Evolutionary conservation across 2,888 invertebrate species (phyloP).

Genomic region (Cryptophagus acutangulus): DNA sequence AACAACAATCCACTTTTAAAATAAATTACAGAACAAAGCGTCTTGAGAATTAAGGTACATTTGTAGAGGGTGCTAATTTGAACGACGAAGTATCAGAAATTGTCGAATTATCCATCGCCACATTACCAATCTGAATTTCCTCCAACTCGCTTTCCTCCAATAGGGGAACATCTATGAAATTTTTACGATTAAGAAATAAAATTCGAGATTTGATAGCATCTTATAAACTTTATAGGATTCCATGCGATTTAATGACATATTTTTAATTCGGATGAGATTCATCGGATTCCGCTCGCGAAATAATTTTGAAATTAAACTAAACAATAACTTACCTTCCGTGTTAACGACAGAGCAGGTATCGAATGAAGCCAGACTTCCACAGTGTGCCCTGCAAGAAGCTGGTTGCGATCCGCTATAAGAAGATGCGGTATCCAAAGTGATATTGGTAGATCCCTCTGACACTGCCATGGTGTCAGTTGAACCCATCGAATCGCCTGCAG

Average conservation of each 20-base stretch:
- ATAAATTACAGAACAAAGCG: not conserved
- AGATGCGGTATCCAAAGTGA: slow-evolving; percentile 54
- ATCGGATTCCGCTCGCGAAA: not conserved
- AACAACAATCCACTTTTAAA: not conserved
- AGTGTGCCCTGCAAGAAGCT: slow-evolving; percentile 51
- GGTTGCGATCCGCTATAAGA: slow-evolving; percentile 50
- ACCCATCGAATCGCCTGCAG: slow-evolving; percentile 48
- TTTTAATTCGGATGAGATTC: not conserved
- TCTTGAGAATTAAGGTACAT: slow-evolving; percentile 5
- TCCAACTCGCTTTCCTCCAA: slow-evolving; percentile 47
- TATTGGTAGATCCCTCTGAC: slow-evolving; percentile 52
- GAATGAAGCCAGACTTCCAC: slow-evolving; percentile 54
- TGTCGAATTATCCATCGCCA: slow-evolving; percentile 38
- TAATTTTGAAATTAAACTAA: not conserved
- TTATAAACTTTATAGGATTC: no score
- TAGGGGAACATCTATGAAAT: slow-evolving; percentile 43
- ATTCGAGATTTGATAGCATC: no score
- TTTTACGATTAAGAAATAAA: slow-evolving; percentile 1
- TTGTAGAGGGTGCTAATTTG: slow-evolving; percentile 38
- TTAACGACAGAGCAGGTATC: slow-evolving; percentile 48
- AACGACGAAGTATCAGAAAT: slow-evolving; percentile 43
- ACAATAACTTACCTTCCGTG: slow-evolving; percentile 52
- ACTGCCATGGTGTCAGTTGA: slow-evolving; percentile 55
- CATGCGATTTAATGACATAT: no score
- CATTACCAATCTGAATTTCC: slow-evolving; percentile 40